Base-by-base conservation (phyloP, 1,140 invertebrate species). In the Eulimnadia texana region DNA sequence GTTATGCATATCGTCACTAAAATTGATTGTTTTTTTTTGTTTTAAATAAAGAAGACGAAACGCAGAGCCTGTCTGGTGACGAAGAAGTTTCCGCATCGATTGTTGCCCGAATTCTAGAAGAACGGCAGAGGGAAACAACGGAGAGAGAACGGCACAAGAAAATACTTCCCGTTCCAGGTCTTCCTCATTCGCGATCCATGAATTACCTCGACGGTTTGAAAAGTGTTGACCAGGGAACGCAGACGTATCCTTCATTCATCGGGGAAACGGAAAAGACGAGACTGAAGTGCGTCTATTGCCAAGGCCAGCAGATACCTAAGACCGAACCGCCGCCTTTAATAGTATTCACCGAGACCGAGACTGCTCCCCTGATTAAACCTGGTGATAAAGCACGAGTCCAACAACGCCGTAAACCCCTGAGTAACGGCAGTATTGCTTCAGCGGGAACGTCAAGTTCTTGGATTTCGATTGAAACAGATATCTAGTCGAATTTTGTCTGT, bases 51-150 rank as follows among this genome's bases (percentile, higher is more conserved):
- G 68, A 70, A 16, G 70, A 71, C 64, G 68, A 70, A 9, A 49
- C 59, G 33, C 55, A 56, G 33, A 42, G 6, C 33, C 6, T 42
- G 33, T 42, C 33, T 9, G 33, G 33, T 20, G 65, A 68, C 2
- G 90, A 92, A 63, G 83, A 88, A 67, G 90, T 96, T 23, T 93
- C 91, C 10, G 89, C 90, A 29, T 85, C 90, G 16, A 84, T 95
- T 53, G 90, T 96, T 82, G 90, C 91, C 2, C 92, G 93, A 78
- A 88, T 94, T 51, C 76, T 97, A 27, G 87, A 93, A 71, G 90
- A 93, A 65, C 78, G 80, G 69, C 85, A 78, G 70, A 88, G 80
- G 75, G 85, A 80, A 74, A n/a, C 83, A 79, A 67, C 73, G 64
- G n/a, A n/a, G 13, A 42, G 55, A 28, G 20, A 42, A 58, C 23